Percentiles rank a stretch among this genome's conserved stretches.
Conservation (phyloP, 2,113 vertebrate species). For the Falcunculus frontatus region DNA sequence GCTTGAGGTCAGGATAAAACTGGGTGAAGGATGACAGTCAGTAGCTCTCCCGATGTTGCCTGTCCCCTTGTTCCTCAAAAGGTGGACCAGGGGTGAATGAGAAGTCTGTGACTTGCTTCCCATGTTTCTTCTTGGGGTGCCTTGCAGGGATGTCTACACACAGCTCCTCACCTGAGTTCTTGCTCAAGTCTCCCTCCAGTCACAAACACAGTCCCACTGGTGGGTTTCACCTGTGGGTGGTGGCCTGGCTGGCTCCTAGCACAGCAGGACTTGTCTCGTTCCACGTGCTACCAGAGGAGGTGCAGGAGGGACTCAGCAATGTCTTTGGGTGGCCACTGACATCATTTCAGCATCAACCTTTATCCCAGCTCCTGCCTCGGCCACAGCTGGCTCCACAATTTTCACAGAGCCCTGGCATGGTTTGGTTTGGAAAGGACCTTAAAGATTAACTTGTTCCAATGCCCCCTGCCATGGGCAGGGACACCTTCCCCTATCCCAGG, state of each 20-base stretch:
- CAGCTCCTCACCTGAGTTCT: neutral
- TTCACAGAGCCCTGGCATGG: neutral
- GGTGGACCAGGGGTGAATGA: neutral
- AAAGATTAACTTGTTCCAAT: neutral
- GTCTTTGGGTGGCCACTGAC: neutral
- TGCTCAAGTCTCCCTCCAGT: neutral
- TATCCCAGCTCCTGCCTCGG: neutral
- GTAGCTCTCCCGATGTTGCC: neutral
- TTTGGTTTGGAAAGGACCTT: neutral
- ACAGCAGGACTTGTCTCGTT: neutral
- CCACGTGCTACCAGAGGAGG: neutral
- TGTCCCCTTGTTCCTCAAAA: neutral
- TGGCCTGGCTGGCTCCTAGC: neutral
- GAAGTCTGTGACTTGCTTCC: neutral
- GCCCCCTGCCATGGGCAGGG: neutral
- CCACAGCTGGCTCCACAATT: neutral
- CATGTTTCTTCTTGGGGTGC: neutral
- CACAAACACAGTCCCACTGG: fast-evolving
- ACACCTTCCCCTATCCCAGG: neutral
- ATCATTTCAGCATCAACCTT: neutral
- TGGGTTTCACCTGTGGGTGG: fast-evolving
- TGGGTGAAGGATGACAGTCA: neutral
- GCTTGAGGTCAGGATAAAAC: neutral
- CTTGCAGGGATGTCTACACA: neutral
- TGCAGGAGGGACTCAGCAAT: neutral